Evolutionary conservation across 1,140 invertebrate species (phyloP), one percentile per base, ranked within the genome.

Genomic region (Temnothorax curvispinosus): DNA sequence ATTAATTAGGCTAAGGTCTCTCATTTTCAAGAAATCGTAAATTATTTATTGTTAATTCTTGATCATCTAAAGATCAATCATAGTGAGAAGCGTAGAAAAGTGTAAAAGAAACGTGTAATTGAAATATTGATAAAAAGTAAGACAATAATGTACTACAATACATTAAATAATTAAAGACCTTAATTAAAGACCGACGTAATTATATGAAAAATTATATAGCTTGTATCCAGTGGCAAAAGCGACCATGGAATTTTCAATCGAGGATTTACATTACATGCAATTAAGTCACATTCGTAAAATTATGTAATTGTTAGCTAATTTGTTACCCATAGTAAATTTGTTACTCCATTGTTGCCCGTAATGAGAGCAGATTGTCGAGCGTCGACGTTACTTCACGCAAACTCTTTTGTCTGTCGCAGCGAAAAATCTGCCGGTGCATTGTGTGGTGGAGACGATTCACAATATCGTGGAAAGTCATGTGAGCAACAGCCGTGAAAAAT

Each of bases 361-460:
- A 50, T 60, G 56, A 75, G 54, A 84, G 41, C 13, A 18, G 13
- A 84, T 75, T 81, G 64, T 38, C 27, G 35, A 54, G 62, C 62
- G 27, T 27, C 27, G 27, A 18, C n/a, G 18, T 72, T 69, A 47
- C 58, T 78, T 78, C 27, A 78, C 21, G 27, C 32, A 44, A 87
- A 78, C 35, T 74, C 67, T 78, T 90, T 87, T 87, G 93, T 93
- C 72, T 93, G 82, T 96, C 96, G 41, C 96, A 98, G 98, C 97
- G 69, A 98, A 98, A 96, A 98, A 98, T 69, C 96, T 99, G 90
- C 98, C 98, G 78, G 97, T 99, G 18, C 98, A 99, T 94, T 99
- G 98, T 94, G 96, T 99, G 50, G 98, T 99, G 64, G 98, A 98
- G 95, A 97, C 97, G 5, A 97, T 98, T 81, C 96, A 97, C 81